Base-by-base conservation (phyloP, 2,113 vertebrate species). In the Bambusicola thoracicus region DNA sequence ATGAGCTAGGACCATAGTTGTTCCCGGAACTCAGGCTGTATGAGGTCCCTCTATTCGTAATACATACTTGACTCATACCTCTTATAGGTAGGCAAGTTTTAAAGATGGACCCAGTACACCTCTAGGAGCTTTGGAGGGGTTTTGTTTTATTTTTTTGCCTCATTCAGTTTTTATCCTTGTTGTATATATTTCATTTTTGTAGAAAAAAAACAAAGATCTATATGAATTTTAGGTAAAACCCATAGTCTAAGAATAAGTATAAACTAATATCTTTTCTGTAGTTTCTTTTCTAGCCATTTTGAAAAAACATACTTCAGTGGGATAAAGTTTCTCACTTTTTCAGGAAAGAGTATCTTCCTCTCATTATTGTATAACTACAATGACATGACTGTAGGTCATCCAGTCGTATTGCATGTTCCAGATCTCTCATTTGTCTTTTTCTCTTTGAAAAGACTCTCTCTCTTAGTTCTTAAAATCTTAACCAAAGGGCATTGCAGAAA, bases 1-100 rank as follows among this genome's bases (percentile, higher is more conserved):
- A 68, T 58, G 81, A 92, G 80, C 41, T 8, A 62, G 21, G 58
- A 65, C 49, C 59, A 11, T 55, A 51, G 44, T 55, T 87, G 10
- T 48, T 92, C 75, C 44, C 81, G 89, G 62, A 92, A 81, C 29
- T 41, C 51, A 90, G 66, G 13, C 21, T 88, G 75, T 90, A 82
- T 66, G 56, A 82, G 44, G 32, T 34, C 40, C 34, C 49, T 59
- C 53, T 92, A 6, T 79, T 96, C 34, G 7, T 41, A 80, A 67
- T 65, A 48, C 10, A 48, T 17, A 53, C 56, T 86, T 89, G 90
- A 56, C 44, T 76, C 40, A 66, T 56, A 15, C 29, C 30, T 80
- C 59, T 75, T 19, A 14, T 30, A 22, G 20, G 11, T 89, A 81
- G 75, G 32, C 38, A 68, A 30, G 24, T 40, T 83, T 59, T 76